Conservation (phyloP, 2,888 invertebrate species). For the Hypsopygia costalis region DNA sequence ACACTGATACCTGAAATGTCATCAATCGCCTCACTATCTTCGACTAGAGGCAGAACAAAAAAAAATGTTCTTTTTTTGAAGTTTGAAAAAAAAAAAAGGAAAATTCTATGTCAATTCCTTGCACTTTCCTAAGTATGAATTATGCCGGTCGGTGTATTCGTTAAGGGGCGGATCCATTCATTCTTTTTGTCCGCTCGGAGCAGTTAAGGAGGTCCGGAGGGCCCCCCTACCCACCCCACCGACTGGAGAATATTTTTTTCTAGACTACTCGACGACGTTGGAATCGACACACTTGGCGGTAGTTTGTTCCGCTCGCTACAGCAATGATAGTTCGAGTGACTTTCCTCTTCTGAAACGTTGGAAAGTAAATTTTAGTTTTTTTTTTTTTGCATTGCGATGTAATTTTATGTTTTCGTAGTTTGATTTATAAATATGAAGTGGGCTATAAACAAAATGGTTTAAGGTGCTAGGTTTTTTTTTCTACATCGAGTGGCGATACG, state of each 20-base stretch:
- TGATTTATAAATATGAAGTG: too few relatives aligned
- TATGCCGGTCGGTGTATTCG: constrained; percentile 80
- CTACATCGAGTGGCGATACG: too few relatives aligned
- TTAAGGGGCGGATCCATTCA: constrained; percentile 80
- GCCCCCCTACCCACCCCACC: constrained; percentile 55
- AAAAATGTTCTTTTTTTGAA: too few relatives aligned
- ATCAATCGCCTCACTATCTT: too few relatives aligned
- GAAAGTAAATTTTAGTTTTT: constrained; percentile 46
- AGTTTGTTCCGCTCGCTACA: constrained; percentile 68
- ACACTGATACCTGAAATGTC: too few relatives aligned
- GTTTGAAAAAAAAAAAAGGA: constrained; percentile 26
- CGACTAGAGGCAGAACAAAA: constrained; percentile 6
- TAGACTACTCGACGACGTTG: constrained; percentile 71
- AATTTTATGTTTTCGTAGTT: not conserved
- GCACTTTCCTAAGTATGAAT: constrained; percentile 78
- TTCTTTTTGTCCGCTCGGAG: constrained; percentile 76
- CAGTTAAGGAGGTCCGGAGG: constrained; percentile 75
- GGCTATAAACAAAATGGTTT: too few relatives aligned
- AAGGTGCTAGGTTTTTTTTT: too few relatives aligned
- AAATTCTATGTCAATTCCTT: constrained; percentile 71
- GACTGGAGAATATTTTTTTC: constrained; percentile 78
- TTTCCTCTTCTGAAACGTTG: constrained; percentile 47
- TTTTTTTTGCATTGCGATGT: constrained; percentile 13
- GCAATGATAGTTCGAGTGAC: constrained; percentile 75
- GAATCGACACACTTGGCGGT: constrained; percentile 78